Evolutionary conservation across 2,797 vertebrate genomes (phyloP).

Genomic region (Mionectes olivaceus): DNA sequence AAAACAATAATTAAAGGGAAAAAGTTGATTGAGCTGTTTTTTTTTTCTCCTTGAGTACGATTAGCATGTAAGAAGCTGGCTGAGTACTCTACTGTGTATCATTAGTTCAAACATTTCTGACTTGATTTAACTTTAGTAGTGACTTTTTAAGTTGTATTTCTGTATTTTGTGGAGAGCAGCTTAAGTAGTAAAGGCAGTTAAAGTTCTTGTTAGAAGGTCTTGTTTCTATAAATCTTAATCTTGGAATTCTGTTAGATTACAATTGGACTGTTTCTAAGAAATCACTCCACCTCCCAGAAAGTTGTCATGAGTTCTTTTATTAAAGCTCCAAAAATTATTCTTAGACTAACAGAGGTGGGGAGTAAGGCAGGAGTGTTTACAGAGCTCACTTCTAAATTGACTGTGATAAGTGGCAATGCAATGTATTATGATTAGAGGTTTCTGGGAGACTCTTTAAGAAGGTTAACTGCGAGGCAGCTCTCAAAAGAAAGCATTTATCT

Average conservation of each 20-base stretch:
- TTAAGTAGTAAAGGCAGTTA: conserved; percentile 52
- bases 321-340: conserved; percentile 68
- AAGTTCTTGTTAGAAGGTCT: conserved; percentile 8
- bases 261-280: conserved; percentile 40
- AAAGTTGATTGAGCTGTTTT: conserved; percentile 76
- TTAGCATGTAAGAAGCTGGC: conserved; percentile 65
- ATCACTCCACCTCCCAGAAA: conserved; percentile 33
- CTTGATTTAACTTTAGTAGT: conserved; percentile 66
- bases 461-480: conserved; percentile 72
- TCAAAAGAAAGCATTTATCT: conserved; percentile 79
- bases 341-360: conserved; percentile 68
- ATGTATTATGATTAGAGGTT: conserved; percentile 67
- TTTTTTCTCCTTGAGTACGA: conserved; percentile 48
- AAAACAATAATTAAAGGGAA: conserved; percentile 83
- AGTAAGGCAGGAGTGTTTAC: conserved; percentile 80
- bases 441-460: conserved; percentile 67
- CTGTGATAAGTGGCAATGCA: conserved; percentile 74
- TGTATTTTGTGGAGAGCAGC: conserved; percentile 22
- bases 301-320: conserved; percentile 62
- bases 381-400: conserved; percentile 78
- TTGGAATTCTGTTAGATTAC: conserved; percentile 36
- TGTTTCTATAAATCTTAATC: conserved; percentile 37
- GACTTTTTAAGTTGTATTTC: conserved; percentile 59
- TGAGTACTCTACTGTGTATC: conserved; percentile 45
- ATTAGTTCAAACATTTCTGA: conserved; percentile 67